Percentiles rank a stretch among this genome's conserved stretches.
phyloP scores from a whole-genome alignment of 2,888 invertebrate species.

The Polietes domitor region DNA sequence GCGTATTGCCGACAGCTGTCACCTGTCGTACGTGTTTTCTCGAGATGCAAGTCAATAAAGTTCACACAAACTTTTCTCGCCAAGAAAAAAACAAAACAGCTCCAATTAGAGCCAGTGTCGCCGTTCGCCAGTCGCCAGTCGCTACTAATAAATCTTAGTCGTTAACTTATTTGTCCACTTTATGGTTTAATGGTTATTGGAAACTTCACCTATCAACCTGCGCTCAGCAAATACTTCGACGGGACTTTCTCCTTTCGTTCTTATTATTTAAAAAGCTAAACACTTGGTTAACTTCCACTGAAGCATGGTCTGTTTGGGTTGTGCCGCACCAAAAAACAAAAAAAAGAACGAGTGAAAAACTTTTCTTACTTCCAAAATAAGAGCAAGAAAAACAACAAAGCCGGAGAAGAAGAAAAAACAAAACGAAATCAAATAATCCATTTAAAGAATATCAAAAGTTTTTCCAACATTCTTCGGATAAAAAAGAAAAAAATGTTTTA shows the following conservation, averaged over 20 bases:
- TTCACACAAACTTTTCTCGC: not conserved
- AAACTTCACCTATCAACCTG: not conserved
- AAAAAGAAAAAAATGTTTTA: slow-evolving; percentile 8
- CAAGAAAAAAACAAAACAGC: not conserved
- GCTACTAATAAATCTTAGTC: slow-evolving; percentile 40
- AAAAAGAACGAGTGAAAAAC: slow-evolving; percentile 10
- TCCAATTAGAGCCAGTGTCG: not conserved
- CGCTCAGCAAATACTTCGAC: not conserved
- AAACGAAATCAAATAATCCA: slow-evolving; percentile 53
- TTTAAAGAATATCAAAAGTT: slow-evolving; percentile 52
- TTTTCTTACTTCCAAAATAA: slow-evolving; percentile 11
- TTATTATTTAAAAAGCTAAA: slow-evolving; percentile 48
- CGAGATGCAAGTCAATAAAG: not conserved
- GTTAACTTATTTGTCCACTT: slow-evolving; percentile 39
- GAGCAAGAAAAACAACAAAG: slow-evolving; percentile 7
- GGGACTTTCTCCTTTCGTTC: slow-evolving; percentile 30
- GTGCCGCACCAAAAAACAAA: not conserved
- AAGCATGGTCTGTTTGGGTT: slow-evolving; percentile 24
- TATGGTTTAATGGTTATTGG: slow-evolving; percentile 27
- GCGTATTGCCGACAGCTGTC: not conserved
- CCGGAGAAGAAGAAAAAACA: not conserved
- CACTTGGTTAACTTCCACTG: slow-evolving; percentile 55
- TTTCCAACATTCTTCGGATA: not conserved
- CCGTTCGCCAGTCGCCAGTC: too few species aligned
- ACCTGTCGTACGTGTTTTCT: not conserved